These are phyloP conservation scores for Apodemia zela DNA, from an alignment of 2,888 invertebrate species.

Conservation along the genomic window DNA sequence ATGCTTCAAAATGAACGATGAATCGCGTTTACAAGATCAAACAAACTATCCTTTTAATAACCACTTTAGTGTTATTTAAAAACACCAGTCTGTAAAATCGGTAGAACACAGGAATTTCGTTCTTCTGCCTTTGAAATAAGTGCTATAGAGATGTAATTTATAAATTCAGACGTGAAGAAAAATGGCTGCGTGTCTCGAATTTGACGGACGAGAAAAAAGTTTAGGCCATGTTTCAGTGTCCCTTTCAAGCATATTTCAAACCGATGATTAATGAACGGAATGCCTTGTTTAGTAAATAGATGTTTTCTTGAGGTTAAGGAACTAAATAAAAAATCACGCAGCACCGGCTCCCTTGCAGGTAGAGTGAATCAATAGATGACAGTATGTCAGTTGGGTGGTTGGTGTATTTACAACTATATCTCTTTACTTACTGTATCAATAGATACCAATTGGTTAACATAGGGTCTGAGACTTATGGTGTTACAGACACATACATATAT, in stretches of 20 bases:
- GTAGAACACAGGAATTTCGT: neutral
- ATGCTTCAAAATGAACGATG: neutral
- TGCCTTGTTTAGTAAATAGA: neutral
- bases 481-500: too few species aligned
- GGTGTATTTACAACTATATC: too few species aligned
- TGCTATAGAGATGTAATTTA: neutral
- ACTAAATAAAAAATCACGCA: neutral
- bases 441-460: too few species aligned
- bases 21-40: neutral
- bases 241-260: slow-evolving; percentile 13
- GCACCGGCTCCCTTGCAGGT: neutral
- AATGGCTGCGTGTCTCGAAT: slow-evolving; percentile 2
- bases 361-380: neutral
- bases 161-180: neutral
- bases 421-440: too few species aligned
- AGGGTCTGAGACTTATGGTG: too few species aligned
- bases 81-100: neutral
- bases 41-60: slow-evolving; percentile 7
- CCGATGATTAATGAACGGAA: neutral
- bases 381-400: too few species aligned
- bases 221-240: slow-evolving; percentile 14
- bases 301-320: neutral
- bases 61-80: neutral
- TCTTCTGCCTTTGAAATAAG: neutral
- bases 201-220: slow-evolving; percentile 9